Evolutionary conservation across 1,140 invertebrate species (phyloP).

Genomic region (Andrena cerasifolii): DNA sequence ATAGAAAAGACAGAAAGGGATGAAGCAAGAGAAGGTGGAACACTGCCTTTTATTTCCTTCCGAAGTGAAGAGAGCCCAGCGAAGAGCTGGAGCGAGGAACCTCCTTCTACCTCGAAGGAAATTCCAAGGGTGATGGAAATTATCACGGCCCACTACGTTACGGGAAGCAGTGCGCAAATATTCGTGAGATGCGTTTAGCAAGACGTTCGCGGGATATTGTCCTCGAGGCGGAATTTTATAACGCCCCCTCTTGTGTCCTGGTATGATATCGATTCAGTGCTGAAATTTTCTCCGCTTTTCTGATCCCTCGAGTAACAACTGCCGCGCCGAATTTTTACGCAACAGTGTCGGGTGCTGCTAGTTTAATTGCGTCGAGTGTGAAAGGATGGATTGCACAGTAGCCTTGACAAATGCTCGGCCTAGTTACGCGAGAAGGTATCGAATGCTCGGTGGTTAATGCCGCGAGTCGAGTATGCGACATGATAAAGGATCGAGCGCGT

Average conservation of each 20-base stretch:
- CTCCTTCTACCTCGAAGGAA: not conserved
- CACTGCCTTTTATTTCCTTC: conserved; percentile 16
- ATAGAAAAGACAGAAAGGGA: not conserved
- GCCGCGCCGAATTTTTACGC: not conserved
- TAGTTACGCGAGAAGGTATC: conserved; percentile 3
- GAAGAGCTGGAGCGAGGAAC: not conserved
- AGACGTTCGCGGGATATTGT: conserved; percentile 10
- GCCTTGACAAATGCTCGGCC: too few species aligned
- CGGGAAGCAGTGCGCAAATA: conserved; percentile 13
- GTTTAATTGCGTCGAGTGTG: too few species aligned
- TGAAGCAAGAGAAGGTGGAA: not conserved
- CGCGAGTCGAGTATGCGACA: conserved; percentile 22
- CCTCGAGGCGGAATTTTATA: not conserved
- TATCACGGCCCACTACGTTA: conserved; percentile 4
- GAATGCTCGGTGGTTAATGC: conserved; percentile 10
- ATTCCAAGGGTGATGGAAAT: conserved; percentile 35
- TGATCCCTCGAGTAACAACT: not conserved
- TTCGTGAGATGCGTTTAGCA: conserved; percentile 26
- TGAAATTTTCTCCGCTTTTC: not conserved
- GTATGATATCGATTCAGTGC: not conserved
- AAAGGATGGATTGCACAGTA: too few species aligned
- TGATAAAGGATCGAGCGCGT: conserved; percentile 35
- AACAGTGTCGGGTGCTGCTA: too few species aligned
- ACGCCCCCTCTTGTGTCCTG: not conserved
- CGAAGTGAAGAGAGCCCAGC: not conserved